Percentiles rank a stretch among this genome's conserved stretches.
These are phyloP conservation scores for Leptinotarsa peninsularis DNA, from an alignment of 2,888 invertebrate genomes.

Conservation along the genomic window DNA sequence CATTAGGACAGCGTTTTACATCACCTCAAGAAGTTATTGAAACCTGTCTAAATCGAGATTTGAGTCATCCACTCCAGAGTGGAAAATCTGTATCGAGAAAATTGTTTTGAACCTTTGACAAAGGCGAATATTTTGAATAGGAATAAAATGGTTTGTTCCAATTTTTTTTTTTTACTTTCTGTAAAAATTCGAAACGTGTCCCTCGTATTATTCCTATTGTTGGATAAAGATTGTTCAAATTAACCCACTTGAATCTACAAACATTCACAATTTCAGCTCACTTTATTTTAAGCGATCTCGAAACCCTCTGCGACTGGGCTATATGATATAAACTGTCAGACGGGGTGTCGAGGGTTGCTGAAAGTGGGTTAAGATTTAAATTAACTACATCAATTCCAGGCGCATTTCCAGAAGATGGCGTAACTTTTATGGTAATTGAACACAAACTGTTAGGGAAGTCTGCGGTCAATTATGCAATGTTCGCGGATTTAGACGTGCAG, in stretches of 20 bases:
- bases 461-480: conserved; percentile 17
- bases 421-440: conserved; percentile 30
- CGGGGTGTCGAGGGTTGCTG: conserved; percentile 13
- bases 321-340: conserved; percentile 1
- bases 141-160: no score
- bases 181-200: no score
- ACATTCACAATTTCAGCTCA: neutral
- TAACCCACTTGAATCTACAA: neutral
- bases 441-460: conserved; percentile 14
- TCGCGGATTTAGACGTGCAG: neutral
- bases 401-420: conserved; percentile 31
- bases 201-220: neutral
- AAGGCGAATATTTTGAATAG: no score
- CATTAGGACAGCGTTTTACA: no score
- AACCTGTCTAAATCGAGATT: no score
- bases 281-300: neutral
- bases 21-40: no score
- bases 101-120: no score
- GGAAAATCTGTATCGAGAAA: no score
- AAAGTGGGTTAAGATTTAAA: conserved; percentile 37
- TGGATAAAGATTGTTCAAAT: neutral
- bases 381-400: conserved; percentile 37
- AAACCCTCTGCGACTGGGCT: neutral
- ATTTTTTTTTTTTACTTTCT: no score
- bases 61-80: no score